Base-by-base conservation (phyloP, 2,797 vertebrate species). In the Catharus ustulatus region DNA sequence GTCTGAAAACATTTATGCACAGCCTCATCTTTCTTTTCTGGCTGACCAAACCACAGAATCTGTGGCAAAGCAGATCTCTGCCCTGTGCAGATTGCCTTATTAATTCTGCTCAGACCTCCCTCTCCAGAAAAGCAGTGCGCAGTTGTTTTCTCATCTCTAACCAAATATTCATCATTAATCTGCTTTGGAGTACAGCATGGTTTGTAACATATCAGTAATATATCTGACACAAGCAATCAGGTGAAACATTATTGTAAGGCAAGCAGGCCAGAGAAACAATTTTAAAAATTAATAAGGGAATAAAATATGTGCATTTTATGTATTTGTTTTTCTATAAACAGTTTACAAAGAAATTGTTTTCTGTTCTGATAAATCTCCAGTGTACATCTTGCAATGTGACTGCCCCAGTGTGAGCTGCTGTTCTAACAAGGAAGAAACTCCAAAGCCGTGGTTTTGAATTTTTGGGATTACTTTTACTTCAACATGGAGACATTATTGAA, bases 211-310 rank as follows among this genome's bases (percentile, higher is more conserved):
- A 34, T 69, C 52, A 78, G 87, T 94, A 96, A 96, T 94, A 8
- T 57, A 68, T 89, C 74, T 97, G 95, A 95, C 94, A 95, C 36
- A 97, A 93, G 71, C 92, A 96, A 97, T 96, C 81, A 89, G 80
- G 75, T 91, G 84, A 93, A 96, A 96, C 85, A 75, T 93, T 80
- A 66, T 46, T 90, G 81, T 84, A 83, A 89, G 46, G 63, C 80
- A 94, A 83, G 42, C 16, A 24, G 88, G 80, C 92, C 72, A 92
- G 95, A 94, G 73, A 84, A 46, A 68, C 16, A 11, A 63, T 54
- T 84, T 94, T 59, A 93, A 96, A 96, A 95, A 95, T 93, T 95
- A 96, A 95, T 95, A 93, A 96, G 80, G 80, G 48, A 93, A 76
- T 93, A 92, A 96, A 96, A 96, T 85, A 94, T 84, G 90, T 94